Conservation (phyloP, 2,888 invertebrate species). For the Clanis bilineata region DNA sequence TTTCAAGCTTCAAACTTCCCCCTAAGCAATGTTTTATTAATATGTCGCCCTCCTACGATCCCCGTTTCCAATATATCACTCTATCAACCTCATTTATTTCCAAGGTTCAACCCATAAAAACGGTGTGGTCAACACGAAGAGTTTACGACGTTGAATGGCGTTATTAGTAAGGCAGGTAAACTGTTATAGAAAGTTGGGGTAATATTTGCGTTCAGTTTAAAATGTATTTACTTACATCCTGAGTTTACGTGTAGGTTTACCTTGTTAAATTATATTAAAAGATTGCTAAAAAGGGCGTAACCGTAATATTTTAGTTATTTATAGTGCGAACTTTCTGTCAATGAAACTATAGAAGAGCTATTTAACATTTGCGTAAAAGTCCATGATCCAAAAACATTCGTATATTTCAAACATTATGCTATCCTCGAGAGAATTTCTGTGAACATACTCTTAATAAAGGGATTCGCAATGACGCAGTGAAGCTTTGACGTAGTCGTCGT, state of each 20-base stretch:
- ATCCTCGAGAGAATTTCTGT: slow-evolving; percentile 42
- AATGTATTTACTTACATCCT: background rate
- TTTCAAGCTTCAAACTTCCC: slow-evolving; percentile 37
- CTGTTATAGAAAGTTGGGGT: background rate
- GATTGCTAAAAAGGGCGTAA: too few species aligned
- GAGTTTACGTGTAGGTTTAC: background rate
- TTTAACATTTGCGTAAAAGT: too few species aligned
- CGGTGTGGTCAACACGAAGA: slow-evolving; percentile 18
- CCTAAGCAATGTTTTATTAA: slow-evolving; percentile 35
- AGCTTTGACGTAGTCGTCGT: slow-evolving; percentile 68
- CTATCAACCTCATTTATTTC: slow-evolving; percentile 26
- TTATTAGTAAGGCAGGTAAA: background rate
- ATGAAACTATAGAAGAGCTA: too few species aligned
- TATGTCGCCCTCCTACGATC: slow-evolving; percentile 37
- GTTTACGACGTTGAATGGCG: slow-evolving; percentile 24
- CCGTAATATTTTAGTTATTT: too few species aligned
- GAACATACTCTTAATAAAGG: slow-evolving; percentile 41
- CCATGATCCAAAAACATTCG: background rate
- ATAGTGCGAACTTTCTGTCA: too few species aligned
- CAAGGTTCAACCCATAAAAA: slow-evolving; percentile 23
- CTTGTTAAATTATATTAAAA: background rate
- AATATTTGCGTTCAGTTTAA: background rate
- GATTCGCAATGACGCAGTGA: slow-evolving; percentile 67
- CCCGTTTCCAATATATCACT: slow-evolving; percentile 32
- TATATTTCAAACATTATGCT: slow-evolving; percentile 20